Evolutionary conservation across 2,113 vertebrate species (phyloP).

Genomic region (Carlito syrichta): DNA sequence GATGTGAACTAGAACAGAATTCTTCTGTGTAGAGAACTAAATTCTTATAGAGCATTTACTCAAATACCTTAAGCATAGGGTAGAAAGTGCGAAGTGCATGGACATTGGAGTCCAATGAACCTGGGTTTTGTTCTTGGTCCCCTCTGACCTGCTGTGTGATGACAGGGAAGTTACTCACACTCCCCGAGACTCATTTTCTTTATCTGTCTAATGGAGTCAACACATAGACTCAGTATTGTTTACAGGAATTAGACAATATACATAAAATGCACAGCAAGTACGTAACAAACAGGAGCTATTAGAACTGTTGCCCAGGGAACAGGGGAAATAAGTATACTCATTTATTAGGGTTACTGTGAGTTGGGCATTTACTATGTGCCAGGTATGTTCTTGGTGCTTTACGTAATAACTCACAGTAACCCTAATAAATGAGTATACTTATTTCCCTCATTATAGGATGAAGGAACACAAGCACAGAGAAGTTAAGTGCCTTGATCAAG

Average conservation of each 20-base stretch:
- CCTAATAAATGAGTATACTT: accelerated
- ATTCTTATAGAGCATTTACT: neutral
- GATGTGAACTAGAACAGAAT: neutral
- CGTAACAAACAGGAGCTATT: neutral
- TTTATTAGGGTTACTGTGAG: no score
- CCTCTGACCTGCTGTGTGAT: neutral
- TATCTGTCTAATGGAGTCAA: neutral
- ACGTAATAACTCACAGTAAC: neutral
- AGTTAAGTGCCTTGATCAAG: no score
- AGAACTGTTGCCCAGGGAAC: no score
- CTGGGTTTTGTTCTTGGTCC: neutral
- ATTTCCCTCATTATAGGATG: neutral
- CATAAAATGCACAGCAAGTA: neutral
- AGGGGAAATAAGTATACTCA: no score
- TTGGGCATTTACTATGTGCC: no score
- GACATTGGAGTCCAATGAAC: neutral
- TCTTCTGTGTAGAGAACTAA: neutral
- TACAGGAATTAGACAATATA: neutral
- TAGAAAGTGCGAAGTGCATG: neutral
- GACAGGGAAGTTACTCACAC: neutral
- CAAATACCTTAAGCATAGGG: no score
- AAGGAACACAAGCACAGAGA: neutral
- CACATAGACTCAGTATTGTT: neutral
- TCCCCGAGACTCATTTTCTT: neutral
- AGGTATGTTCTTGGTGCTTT: neutral